Base-by-base conservation (phyloP, 2,888 invertebrate species). In the Diarsia dahlii region DNA sequence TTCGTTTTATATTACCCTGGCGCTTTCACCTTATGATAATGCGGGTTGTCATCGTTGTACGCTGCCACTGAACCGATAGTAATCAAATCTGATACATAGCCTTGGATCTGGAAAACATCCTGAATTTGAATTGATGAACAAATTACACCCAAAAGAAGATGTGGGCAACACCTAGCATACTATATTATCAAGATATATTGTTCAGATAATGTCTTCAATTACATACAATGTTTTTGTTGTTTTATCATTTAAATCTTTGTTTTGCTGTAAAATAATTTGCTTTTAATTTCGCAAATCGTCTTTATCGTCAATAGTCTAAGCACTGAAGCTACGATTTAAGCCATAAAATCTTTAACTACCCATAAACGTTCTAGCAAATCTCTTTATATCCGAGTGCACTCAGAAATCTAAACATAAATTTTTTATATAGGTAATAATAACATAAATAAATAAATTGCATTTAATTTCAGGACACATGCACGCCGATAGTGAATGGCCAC, bases 401-500 rank as follows among this genome's bases (percentile, higher is more conserved):
- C 45, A 15, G 23, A 52, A 67, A 65, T 50, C 3, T 8, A n/a
- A 65, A 76, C 23, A 50, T 60, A 67, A 34, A 62, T 23, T 28
- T 34, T 69, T 62, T 58, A 63, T 75, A 63, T 65, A 62, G 18
- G 6, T 54, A n/a, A n/a, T 54, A 50, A 45, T n/a, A n/a, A n/a
- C 23, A 6, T 63, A 56, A 74, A 28, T 64, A 68, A 81, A 68
- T 58, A 54, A 62, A 64, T 70, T 74, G 63, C 39, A 82, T 78
- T 76, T 76, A 28, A 34, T 86, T 87, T 28, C 76, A 96, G 96
- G 97, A 97, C 80, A 97, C 97, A n/a, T 97, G 97, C 84, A 95
- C 97, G 15, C 95, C 96, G 3, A 95, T 95, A 65, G 97, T 97
- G 18, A 97, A 97, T 91, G 97, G 96, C 0, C 93, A 95, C 39